These are phyloP conservation scores for Bombus consobrinus DNA, from an alignment of 1,140 invertebrate genomes.

Conservation along the genomic window DNA sequence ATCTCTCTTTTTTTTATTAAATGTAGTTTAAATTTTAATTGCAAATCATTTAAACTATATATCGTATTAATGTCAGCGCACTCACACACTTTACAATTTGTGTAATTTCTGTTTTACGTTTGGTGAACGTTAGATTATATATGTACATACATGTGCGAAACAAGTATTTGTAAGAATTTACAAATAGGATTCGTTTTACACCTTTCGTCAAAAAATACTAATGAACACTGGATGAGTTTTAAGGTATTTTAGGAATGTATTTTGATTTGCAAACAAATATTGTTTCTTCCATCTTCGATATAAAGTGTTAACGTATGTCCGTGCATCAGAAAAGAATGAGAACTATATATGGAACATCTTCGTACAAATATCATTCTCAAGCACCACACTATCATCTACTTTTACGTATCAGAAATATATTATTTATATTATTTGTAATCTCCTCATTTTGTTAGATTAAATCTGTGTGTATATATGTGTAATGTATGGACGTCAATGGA, in stretches of 20 bases:
- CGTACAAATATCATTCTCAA: constrained; percentile 56
- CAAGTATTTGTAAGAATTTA: constrained; percentile 38
- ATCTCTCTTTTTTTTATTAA: constrained; percentile 3
- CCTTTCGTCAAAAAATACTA: constrained; percentile 38
- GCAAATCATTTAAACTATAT: constrained; percentile 46
- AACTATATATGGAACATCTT: constrained; percentile 50
- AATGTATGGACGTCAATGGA: constrained; percentile 56
- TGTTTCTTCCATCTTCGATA: constrained; percentile 59
- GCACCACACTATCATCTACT: constrained; percentile 60
- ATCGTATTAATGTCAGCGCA: constrained; percentile 15
- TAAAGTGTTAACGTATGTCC: constrained; percentile 50
- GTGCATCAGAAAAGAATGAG: constrained; percentile 64
- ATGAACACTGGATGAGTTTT: constrained; percentile 38
- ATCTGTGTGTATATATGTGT: constrained; percentile 55
- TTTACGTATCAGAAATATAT: constrained; percentile 68
- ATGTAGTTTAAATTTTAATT: constrained; percentile 32
- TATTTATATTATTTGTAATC: constrained; percentile 66
- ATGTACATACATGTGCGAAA: constrained; percentile 1
- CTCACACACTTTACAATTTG: neutral
- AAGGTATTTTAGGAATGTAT: constrained; percentile 71
- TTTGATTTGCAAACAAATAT: constrained; percentile 72
- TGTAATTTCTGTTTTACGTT: constrained; percentile 6
- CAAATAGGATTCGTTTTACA: constrained; percentile 51
- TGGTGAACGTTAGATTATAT: constrained; percentile 15
- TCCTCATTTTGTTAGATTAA: constrained; percentile 60